Conservation (phyloP, 1,140 invertebrate genomes). For the Bacillus rossius region DNA sequence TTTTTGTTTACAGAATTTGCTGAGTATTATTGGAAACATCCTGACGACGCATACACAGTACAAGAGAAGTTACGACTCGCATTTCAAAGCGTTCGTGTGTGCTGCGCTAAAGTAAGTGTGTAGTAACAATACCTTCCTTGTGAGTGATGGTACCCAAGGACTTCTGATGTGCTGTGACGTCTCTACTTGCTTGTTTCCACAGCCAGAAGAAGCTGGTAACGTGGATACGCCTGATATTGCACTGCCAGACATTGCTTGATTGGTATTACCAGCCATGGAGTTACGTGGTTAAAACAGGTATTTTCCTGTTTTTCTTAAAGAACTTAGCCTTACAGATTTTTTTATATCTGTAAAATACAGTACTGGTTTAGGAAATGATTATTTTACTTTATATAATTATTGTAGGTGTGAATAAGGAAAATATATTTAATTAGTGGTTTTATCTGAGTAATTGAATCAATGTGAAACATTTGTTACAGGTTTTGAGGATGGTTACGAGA, state of each 20-base stretch:
- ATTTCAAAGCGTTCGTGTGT: constrained; percentile 98
- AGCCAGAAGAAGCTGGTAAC: constrained; percentile 84
- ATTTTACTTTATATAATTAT: no score
- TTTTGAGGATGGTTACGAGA: constrained; percentile 91
- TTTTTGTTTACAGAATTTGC: constrained; percentile 58
- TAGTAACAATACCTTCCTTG: constrained; percentile 2
- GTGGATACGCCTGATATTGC: constrained; percentile 91
- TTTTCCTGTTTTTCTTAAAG: no score
- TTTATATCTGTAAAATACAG: no score
- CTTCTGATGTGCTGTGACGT: no score
- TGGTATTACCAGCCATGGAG: constrained; percentile 92
- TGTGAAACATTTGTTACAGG: constrained; percentile 49
- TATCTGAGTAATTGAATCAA: constrained; percentile 1
- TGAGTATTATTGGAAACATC: constrained; percentile 90
- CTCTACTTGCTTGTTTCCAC: constrained; percentile 35
- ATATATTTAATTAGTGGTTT: no score
- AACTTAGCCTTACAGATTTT: no score
- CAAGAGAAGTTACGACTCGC: constrained; percentile 91
- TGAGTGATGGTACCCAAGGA: no score
- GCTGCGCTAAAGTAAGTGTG: constrained; percentile 85
- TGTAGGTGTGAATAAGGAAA: no score
- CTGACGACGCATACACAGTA: constrained; percentile 85
- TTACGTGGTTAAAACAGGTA: constrained; percentile 90
- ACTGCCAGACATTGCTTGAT: constrained; percentile 82
- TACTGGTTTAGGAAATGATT: no score